A percentile compares a stretch with the other conserved stretches of the same genome.
These are phyloP conservation scores for Crypturellus undulatus DNA, from an alignment of 2,113 vertebrate genomes.

Conservation along the genomic window DNA sequence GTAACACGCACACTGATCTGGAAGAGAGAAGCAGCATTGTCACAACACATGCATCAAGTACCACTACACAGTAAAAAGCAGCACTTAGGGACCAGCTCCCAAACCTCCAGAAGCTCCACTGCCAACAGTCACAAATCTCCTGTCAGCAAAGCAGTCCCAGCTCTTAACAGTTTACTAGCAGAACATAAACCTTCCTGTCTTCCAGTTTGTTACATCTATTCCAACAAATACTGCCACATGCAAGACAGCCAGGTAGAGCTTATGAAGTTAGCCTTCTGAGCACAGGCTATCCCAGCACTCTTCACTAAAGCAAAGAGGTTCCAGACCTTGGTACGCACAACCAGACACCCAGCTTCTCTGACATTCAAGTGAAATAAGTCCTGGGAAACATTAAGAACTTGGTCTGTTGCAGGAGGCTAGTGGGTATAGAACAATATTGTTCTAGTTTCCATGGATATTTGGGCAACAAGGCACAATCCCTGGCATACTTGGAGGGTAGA, in stretches of 20 bases:
- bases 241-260: not conserved
- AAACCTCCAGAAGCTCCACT: not conserved
- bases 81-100: not conserved
- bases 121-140: not conserved
- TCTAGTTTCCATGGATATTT: not conserved
- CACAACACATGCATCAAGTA: not conserved
- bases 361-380: not conserved
- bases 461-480: not conserved
- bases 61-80: not conserved
- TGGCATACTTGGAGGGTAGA: not conserved
- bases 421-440: not conserved
- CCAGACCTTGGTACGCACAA: not conserved
- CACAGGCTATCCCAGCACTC: not conserved
- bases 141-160: not conserved
- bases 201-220: not conserved
- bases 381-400: not conserved
- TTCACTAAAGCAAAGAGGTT: not conserved
- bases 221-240: not conserved
- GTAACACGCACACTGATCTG: constrained; percentile 96
- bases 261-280: not conserved
- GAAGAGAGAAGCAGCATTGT: not conserved
- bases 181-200: not conserved
- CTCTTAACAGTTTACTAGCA: not conserved
- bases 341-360: not conserved
- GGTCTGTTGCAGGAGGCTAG: not conserved